Conservation (phyloP, 2,113 vertebrate species). For the Chinchilla lanigera region DNA sequence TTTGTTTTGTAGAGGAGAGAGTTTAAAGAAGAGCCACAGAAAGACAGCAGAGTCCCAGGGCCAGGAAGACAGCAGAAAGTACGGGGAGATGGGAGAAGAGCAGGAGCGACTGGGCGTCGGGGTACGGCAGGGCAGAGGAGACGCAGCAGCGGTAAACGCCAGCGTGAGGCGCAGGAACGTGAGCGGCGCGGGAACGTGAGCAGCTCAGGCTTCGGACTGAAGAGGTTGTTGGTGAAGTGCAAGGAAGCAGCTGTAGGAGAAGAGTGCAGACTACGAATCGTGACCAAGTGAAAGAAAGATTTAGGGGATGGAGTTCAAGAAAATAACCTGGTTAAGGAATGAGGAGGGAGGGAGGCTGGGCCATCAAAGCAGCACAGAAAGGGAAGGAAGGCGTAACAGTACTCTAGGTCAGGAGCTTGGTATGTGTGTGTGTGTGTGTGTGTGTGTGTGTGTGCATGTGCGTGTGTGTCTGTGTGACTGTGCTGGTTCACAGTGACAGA, state of each 20-base stretch:
- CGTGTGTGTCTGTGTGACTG: too few relatives aligned
- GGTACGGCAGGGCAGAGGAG: accelerated
- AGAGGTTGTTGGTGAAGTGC: neutral
- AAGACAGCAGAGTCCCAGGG: accelerated
- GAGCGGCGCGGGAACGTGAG: accelerated
- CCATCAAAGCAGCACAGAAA: neutral
- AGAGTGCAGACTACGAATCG: neutral
- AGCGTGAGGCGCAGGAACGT: accelerated
- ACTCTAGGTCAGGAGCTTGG: neutral
- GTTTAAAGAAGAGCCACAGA: neutral
- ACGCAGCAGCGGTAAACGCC: accelerated
- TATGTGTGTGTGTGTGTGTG: too few relatives aligned
- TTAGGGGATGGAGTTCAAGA: neutral
- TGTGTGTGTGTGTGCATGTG: too few relatives aligned
- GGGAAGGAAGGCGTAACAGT: neutral
- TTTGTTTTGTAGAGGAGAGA: neutral
- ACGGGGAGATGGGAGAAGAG: neutral
- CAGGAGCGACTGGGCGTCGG: accelerated
- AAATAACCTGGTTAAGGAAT: neutral
- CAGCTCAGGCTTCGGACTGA: accelerated
- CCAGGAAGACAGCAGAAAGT: neutral
- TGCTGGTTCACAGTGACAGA: accelerated
- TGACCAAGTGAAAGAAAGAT: neutral
- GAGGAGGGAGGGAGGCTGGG: neutral
- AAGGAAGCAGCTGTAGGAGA: neutral